Base-by-base conservation (phyloP, 2,113 vertebrate species). In the Podilymbus podiceps region DNA sequence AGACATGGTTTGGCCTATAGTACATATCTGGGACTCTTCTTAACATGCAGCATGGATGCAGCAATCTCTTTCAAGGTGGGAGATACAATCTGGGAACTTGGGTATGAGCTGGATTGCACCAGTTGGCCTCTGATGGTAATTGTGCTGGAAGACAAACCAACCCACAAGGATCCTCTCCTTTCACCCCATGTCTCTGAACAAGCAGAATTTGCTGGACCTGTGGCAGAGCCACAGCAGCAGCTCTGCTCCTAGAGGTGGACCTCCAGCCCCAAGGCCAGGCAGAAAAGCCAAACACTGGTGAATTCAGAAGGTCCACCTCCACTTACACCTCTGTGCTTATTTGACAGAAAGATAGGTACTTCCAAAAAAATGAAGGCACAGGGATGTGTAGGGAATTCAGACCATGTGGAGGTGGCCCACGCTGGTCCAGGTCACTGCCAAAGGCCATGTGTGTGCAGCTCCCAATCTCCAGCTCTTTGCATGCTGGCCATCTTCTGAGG, bases 381-480 rank as follows among this genome's bases (percentile, higher is more conserved):
- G 62, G 31, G 52, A 60, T 50, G 25, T 25, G 33, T 24, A 58
- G 31, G 38, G 56, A 83, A 75, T 49, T 53, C 50, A 76, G 68
- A 75, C 33, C 50, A 23, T 0, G 5, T 16, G 47, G 67, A 63
- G 28, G 21, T 63, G 78, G 67, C 28, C 30, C 38, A 49, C 0
- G 2, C 46, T 76, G 40, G 46, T 35, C 22, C 25, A 63, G 42
- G 30, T 74, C 28, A 64, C 40, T 79, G 44, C 19, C 55, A 68
- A 55, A 42, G 47, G 35, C 56, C 23, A 13, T 0, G 8, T 0
- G 1, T 56, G 47, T 72, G 35, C 16, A 46, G 15, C 21, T 52
- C 49, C 59, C 23, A 58, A 42, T 68, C 60, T 62, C 47, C 53
- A 73, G 27, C 47, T 77, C 31, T 73, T 56, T 2, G 4, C 33